Conservation (phyloP, 1,140 invertebrate species). For the Anthonomus grandis region DNA sequence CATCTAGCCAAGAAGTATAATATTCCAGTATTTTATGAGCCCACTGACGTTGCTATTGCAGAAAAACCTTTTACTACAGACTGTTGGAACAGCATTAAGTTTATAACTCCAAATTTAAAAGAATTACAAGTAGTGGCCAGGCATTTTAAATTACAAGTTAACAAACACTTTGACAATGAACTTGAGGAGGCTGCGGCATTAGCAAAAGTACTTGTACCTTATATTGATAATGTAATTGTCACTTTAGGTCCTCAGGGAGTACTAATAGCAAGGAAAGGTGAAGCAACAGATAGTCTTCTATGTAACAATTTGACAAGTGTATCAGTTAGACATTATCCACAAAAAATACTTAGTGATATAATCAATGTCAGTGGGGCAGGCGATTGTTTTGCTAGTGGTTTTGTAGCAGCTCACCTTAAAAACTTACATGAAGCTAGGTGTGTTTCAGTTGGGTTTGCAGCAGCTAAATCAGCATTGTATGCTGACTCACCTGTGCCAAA, state of each 20-base stretch:
- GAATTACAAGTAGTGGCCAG: slow-evolving; percentile 61
- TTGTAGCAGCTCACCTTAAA: slow-evolving; percentile 54
- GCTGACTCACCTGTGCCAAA: slow-evolving; percentile 30
- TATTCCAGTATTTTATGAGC: slow-evolving; percentile 69
- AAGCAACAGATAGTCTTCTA: slow-evolving; percentile 29
- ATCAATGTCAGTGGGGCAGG: slow-evolving; percentile 64
- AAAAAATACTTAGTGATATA: slow-evolving; percentile 47
- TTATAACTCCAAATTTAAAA: slow-evolving; percentile 68
- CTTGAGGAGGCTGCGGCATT: slow-evolving; percentile 36
- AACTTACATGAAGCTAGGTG: slow-evolving; percentile 51
- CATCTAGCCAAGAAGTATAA: slow-evolving; percentile 57
- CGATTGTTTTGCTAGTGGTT: slow-evolving; percentile 61
- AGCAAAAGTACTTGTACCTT: slow-evolving; percentile 34
- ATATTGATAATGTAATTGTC: slow-evolving; percentile 56
- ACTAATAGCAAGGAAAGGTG: slow-evolving; percentile 47
- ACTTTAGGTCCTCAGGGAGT: slow-evolving; percentile 58
- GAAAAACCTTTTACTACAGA: slow-evolving; percentile 54
- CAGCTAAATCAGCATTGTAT: slow-evolving; percentile 53
- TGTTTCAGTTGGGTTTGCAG: slow-evolving; percentile 54
- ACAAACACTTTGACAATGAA: slow-evolving; percentile 28
- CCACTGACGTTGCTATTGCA: slow-evolving; percentile 61
- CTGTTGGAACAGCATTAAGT: slow-evolving; percentile 53
- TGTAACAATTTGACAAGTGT: slow-evolving; percentile 15
- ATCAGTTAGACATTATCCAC: slow-evolving; percentile 50
- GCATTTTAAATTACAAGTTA: slow-evolving; percentile 29